These are phyloP conservation scores for Syngnathus scovelli DNA, from an alignment of 2,113 vertebrate genomes.

Conservation along the genomic window DNA sequence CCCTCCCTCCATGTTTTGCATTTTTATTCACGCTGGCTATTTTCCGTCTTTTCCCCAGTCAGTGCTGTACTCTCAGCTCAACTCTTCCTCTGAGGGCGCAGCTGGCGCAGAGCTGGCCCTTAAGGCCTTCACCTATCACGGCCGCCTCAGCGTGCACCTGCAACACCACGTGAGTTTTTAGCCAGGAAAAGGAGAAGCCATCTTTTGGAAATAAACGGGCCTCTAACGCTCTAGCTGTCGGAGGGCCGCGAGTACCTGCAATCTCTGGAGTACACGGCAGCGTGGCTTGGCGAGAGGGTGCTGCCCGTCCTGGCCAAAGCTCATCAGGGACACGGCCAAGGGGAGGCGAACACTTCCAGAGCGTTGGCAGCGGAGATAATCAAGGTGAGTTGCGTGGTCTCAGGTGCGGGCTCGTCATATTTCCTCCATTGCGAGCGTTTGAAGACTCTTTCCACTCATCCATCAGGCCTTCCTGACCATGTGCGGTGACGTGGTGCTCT, in stretches of 20 bases:
- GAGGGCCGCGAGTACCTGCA: constrained; percentile 75
- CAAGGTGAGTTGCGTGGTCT: constrained; percentile 71
- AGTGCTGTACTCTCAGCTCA: constrained; percentile 68
- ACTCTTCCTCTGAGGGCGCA: constrained; percentile 32
- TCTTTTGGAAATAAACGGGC: neutral
- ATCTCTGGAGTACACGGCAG: constrained; percentile 71
- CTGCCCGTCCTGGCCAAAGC: constrained; percentile 67
- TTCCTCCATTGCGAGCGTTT: no score
- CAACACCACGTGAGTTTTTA: constrained; percentile 74
- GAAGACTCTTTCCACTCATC: neutral
- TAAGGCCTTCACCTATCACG: constrained; percentile 75
- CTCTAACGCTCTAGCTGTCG: constrained; percentile 65
- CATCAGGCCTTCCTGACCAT: constrained; percentile 77
- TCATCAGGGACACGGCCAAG: constrained; percentile 42
- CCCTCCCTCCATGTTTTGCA: neutral
- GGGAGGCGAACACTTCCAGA: constrained; percentile 51
- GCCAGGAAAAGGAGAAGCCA: neutral
- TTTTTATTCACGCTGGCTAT: no score
- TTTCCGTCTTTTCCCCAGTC: constrained; percentile 56
- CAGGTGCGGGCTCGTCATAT: neutral
- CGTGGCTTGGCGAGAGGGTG: constrained; percentile 78
- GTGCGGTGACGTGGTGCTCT: constrained; percentile 79
- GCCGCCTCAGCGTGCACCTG: constrained; percentile 79
- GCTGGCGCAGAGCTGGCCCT: constrained; percentile 66
- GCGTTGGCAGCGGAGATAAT: constrained; percentile 69